A percentile compares a stretch with the other conserved stretches of the same genome.
These are phyloP conservation scores for Oedothorax gibbosus DNA, from an alignment of 1,140 invertebrate genomes.

Conservation along the genomic window DNA sequence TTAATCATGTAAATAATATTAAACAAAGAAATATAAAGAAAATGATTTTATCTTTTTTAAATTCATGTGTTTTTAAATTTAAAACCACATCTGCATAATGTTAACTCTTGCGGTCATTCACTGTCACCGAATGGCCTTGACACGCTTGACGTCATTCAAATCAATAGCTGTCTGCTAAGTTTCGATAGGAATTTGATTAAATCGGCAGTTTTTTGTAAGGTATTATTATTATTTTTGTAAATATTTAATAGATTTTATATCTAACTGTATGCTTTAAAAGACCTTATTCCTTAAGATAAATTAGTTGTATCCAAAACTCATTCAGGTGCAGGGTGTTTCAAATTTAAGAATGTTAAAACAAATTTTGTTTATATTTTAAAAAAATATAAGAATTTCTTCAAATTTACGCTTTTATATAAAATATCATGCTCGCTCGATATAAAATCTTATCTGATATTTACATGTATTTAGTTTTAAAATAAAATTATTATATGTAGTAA, in stretches of 20 bases:
- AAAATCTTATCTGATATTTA: too few relatives aligned
- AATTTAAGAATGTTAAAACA: not conserved
- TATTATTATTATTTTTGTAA: too few relatives aligned
- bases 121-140: not conserved
- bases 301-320: too few relatives aligned
- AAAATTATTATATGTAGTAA: too few relatives aligned
- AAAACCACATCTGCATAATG: not conserved
- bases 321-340: too few relatives aligned
- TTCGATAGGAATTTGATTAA: not conserved
- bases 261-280: too few relatives aligned
- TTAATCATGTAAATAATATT: not conserved
- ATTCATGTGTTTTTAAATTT: not conserved
- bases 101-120: not conserved
- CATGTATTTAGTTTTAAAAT: too few relatives aligned
- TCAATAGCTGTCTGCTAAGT: conserved; percentile 30
- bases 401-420: not conserved
- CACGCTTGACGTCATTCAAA: not conserved
- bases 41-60: not conserved
- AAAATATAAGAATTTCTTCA: not conserved
- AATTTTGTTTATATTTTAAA: not conserved
- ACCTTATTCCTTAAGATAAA: too few relatives aligned
- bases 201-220: not conserved
- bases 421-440: too few relatives aligned
- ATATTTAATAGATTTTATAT: too few relatives aligned
- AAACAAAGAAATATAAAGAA: not conserved